These are phyloP conservation scores for Pseudotriccus pelzelni DNA, from an alignment of 2,797 vertebrate species.

Conservation along the genomic window DNA sequence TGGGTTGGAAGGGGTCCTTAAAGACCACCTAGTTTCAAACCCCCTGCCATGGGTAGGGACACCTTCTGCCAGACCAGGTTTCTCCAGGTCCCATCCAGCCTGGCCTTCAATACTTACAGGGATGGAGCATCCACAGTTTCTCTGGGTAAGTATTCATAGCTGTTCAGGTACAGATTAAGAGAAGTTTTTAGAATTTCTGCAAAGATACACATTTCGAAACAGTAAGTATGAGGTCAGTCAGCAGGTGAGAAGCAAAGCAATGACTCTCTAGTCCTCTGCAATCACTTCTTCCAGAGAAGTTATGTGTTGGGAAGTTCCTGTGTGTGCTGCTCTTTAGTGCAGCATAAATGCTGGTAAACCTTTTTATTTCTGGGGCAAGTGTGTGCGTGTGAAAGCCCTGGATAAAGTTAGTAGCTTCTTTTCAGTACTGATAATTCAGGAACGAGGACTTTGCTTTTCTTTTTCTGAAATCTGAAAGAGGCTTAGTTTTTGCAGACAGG, in stretches of 20 bases:
- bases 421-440: neutral
- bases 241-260: neutral
- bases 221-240: neutral
- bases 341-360: accelerated
- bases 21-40: neutral
- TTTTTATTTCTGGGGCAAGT: neutral
- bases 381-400: no score
- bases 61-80: accelerated
- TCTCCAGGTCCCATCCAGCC: neutral
- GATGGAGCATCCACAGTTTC: neutral
- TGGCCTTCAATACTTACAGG: neutral
- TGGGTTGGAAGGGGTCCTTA: neutral
- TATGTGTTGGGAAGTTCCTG: neutral
- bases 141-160: neutral
- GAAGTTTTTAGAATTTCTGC: neutral
- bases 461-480: neutral
- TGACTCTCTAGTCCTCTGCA: accelerated
- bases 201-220: accelerated
- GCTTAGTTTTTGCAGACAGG: neutral
- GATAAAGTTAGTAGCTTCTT: neutral
- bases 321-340: neutral
- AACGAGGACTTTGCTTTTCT: neutral
- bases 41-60: neutral
- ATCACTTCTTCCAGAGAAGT: neutral
- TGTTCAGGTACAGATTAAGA: neutral